These are phyloP conservation scores for Ischnura elegans DNA, from an alignment of 2,888 invertebrate genomes.

Conservation along the genomic window DNA sequence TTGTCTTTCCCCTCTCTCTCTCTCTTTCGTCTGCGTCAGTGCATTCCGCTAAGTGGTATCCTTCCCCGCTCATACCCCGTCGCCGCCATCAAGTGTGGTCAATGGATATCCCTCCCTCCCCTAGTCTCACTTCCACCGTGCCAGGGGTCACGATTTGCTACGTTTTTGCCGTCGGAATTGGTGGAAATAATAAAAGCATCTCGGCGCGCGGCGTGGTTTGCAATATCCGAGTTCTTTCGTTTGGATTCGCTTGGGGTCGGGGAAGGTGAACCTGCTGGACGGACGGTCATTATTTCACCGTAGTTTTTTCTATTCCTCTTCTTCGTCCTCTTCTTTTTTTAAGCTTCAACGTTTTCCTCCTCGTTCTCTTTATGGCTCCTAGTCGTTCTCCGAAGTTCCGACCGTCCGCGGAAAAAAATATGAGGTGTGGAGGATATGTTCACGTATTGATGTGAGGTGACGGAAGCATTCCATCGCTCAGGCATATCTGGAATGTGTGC, in stretches of 20 bases:
- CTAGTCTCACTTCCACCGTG: neutral
- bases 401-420: neutral
- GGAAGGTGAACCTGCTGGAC: neutral
- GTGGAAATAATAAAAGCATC: neutral
- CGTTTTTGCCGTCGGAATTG: neutral
- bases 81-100: too few relatives aligned
- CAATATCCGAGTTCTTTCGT: neutral
- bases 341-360: neutral
- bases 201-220: neutral
- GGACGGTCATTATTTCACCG: neutral
- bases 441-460: too few relatives aligned
- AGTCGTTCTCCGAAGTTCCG: neutral
- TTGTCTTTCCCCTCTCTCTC: neutral
- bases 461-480: neutral
- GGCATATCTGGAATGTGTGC: neutral
- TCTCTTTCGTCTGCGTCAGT: neutral
- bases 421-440: neutral
- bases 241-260: neutral
- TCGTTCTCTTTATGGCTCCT: neutral
- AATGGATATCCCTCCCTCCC: too few relatives aligned
- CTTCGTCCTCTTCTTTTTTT: neutral
- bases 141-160: neutral
- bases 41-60: neutral
- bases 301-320: too few relatives aligned
- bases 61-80: too few relatives aligned